Base-by-base conservation (phyloP, 2,797 vertebrate genomes). In the Enteromius paludinosus region DNA sequence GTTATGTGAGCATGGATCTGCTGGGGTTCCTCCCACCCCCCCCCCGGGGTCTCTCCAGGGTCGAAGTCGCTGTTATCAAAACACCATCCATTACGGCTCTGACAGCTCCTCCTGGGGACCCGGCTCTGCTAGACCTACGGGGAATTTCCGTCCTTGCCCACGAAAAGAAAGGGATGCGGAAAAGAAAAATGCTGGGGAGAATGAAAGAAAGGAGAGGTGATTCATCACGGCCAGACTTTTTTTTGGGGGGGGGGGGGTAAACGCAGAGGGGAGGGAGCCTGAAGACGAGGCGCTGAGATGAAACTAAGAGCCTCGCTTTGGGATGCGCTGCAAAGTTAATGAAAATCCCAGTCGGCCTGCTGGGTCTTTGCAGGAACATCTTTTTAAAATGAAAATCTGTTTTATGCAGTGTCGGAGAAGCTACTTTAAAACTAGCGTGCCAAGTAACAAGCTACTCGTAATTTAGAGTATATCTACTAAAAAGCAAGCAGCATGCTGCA, bases 41-140 rank as follows among this genome's bases (percentile, higher is more conserved):
- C 47, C 78, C 66, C 73, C 73, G 12, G 62, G 78, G 56, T 82
- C 82, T 81, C 85, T 84, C 71, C 79, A 79, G 79, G 85, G 81
- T 82, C 78, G 59, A 78, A 78, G 85, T 86, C 82, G 56, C 87
- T 92, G 91, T 91, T 95, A 95, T 91, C 94, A 96, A 97, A 96
- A 95, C 94, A 94, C 93, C 95, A 96, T 97, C 95, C 95, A 93
- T 96, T 96, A 95, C 88, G 86, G 89, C 90, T 72, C 86, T 92
- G 94, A 95, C 94, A 96, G 95, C 90, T 82, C 77, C 90, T 89
- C 89, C 78, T 83, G 91, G 92, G 92, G 92, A 90, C 92, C 73
- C 1, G 74, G 89, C 70, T 87, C 89, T 75, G 23, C 76, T 38
- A 78, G 83, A 70, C 91, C 94, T 90, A 88, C 91, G 91, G 92